A percentile compares a stretch with the other conserved stretches of the same genome.
phyloP scores from a whole-genome alignment of 1,140 invertebrate genomes.

The Drosophila insularis region DNA sequence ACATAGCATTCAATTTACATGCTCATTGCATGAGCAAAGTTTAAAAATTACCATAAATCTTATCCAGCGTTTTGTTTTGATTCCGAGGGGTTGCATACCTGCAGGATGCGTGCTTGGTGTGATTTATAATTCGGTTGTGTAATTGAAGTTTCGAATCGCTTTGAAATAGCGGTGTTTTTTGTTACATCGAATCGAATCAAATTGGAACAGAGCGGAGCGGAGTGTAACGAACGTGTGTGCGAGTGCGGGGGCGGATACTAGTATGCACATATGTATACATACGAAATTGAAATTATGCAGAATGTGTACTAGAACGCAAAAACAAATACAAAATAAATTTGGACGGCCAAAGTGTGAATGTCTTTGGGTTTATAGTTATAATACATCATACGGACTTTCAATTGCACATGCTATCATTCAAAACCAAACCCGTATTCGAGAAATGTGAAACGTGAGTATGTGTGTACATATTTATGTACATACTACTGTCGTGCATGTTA shows the following conservation, averaged over 20 bases:
- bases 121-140: conserved; percentile 6
- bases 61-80: conserved; percentile 46
- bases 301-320: conserved; percentile 34
- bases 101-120: conserved; percentile 7
- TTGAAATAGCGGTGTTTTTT: conserved; percentile 1
- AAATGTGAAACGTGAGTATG: conserved; percentile 43
- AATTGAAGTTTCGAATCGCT: conserved; percentile 10
- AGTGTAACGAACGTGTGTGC: not conserved
- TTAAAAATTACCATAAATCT: conserved; percentile 48
- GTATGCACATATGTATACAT: conserved; percentile 28
- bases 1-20: not conserved
- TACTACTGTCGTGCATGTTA: conserved; percentile 31
- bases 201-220: not conserved
- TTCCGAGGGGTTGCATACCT: conserved; percentile 18
- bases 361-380: conserved; percentile 20
- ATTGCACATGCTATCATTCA: conserved; percentile 18
- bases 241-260: conserved; percentile 12
- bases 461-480: conserved; percentile 16
- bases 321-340: conserved; percentile 17
- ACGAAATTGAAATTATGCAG: conserved; percentile 48
- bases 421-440: not conserved
- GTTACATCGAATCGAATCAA: conserved; percentile 1
- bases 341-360: not conserved
- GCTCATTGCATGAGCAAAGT: conserved; percentile 11
- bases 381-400: conserved; percentile 15